These are phyloP conservation scores for Macaca fascicularis DNA, from an alignment of 2,113 vertebrate species.

Conservation along the genomic window DNA sequence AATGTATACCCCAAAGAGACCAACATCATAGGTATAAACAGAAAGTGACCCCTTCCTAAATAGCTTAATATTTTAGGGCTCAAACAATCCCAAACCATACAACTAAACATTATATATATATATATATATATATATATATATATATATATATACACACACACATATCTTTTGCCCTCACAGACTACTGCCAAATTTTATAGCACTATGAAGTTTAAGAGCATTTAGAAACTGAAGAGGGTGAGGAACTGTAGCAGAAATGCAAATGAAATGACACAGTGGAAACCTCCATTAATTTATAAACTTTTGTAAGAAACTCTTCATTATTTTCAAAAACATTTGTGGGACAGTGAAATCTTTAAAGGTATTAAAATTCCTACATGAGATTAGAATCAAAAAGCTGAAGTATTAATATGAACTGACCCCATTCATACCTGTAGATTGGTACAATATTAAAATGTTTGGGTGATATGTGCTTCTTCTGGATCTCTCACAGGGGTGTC, in stretches of 20 bases:
- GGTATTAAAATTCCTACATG: background rate
- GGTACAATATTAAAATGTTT: background rate
- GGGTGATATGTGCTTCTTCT: background rate
- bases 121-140: background rate
- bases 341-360: background rate
- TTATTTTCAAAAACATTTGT: background rate
- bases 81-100: background rate
- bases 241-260: background rate
- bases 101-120: background rate
- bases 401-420: background rate
- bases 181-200: background rate
- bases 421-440: background rate
- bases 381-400: background rate
- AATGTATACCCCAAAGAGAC: background rate
- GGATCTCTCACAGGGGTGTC: background rate
- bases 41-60: background rate
- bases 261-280: background rate
- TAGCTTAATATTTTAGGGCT: background rate
- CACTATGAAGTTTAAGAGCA: background rate
- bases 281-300: background rate
- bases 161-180: background rate
- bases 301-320: background rate
- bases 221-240: background rate
- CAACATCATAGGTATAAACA: background rate
- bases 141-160: too few species aligned